phyloP scores from a whole-genome alignment of 2,113 vertebrate genomes.

The Gymnobelideus leadbeateri region DNA sequence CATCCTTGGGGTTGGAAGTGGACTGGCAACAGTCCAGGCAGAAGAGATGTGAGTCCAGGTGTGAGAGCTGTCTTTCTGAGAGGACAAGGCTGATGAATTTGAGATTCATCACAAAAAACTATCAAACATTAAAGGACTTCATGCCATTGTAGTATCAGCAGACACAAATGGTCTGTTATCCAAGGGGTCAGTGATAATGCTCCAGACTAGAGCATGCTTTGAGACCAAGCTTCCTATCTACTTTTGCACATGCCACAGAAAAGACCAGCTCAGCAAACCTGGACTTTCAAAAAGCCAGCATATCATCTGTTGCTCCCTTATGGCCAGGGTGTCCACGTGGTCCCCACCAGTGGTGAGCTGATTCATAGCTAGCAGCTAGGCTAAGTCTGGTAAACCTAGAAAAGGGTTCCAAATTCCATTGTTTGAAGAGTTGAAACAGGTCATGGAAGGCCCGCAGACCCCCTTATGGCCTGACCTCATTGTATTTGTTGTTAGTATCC shows the following conservation, averaged over 20 bases:
- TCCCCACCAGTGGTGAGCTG: neutral
- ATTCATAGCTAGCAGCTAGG: neutral
- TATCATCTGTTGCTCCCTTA: neutral
- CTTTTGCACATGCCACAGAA: neutral
- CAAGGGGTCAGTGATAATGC: neutral
- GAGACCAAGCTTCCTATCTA: neutral
- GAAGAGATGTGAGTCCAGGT: neutral
- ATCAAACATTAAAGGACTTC: neutral
- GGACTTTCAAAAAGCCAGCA: neutral
- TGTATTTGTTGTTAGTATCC: neutral
- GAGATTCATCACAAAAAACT: neutral
- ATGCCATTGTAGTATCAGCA: neutral
- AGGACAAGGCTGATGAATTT: neutral
- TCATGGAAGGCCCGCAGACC: neutral
- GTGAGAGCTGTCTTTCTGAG: neutral
- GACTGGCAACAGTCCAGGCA: neutral
- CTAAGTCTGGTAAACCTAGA: neutral
- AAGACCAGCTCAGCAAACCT: neutral
- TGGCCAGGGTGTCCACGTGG: neutral
- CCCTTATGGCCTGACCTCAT: neutral
- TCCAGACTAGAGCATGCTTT: neutral
- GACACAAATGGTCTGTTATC: neutral
- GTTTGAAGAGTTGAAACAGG: neutral
- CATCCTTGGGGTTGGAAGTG: neutral
- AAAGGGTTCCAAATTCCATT: neutral